phyloP scores from a whole-genome alignment of 2,797 vertebrate species.

The Vipera latastei region DNA sequence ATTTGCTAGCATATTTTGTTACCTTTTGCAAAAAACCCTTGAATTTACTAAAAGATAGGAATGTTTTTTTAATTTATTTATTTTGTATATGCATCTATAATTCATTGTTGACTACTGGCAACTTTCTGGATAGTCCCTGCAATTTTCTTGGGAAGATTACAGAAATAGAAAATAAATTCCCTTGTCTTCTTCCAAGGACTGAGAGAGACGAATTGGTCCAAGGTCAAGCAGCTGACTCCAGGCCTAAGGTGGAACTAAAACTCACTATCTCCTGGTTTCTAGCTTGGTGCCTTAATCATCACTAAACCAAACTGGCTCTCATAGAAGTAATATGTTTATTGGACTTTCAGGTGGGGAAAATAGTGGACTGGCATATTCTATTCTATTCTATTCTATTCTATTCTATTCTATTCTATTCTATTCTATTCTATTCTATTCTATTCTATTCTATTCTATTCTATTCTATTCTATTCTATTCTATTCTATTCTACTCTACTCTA shows the following conservation, averaged over 20 bases:
- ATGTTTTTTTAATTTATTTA: neutral
- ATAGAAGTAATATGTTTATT: neutral
- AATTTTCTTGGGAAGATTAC: neutral
- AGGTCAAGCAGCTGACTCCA: neutral
- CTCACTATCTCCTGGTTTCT: neutral
- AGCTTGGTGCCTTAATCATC: neutral
- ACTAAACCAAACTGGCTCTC: neutral
- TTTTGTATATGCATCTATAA: neutral
- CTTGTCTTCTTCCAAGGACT: neutral
- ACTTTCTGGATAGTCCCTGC: neutral
- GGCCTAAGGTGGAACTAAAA: neutral
- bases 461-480: no score
- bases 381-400: no score
- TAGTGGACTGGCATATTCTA: neutral
- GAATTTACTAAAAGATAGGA: neutral
- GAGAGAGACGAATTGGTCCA: neutral
- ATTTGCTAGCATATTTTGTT: neutral
- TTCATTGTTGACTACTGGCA: neutral
- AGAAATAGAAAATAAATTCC: neutral
- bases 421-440: no score
- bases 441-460: no score
- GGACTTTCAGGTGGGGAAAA: neutral
- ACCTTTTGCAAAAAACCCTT: neutral
- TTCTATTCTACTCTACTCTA: rapidly evolving
- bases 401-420: no score